Base-by-base conservation (phyloP, 2,113 vertebrate species). In the Saccopteryx bilineata region DNA sequence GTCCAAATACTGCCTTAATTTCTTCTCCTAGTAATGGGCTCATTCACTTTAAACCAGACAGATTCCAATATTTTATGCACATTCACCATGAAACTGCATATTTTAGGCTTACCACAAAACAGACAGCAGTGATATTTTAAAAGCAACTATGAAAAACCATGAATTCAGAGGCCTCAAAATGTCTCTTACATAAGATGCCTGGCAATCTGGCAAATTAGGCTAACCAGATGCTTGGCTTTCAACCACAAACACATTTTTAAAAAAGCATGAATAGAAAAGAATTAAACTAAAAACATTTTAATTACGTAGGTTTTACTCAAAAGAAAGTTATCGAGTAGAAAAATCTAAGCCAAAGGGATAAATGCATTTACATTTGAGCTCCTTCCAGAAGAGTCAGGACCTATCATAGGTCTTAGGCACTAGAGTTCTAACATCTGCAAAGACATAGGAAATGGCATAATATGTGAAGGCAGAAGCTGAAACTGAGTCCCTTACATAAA, bases 91-190 rank as follows among this genome's bases (percentile, higher is more conserved):
- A 65, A 90, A 93, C 31, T 63, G 46, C 21, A 50, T 75, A 80
- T 58, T 84, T 95, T 79, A 58, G 81, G 52, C 9, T 95, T 87
- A 83, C n/a, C 81, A 65, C 33, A 92, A 52, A 78, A 94, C 28
- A 79, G 39, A 92, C 50, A 74, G 50, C 63, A 88, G 48, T 87
- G 79, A 31, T 48, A 91, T 76, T 91, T 81, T 89, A 46, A 95
- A 92, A 86, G 56, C 58, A 87, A 72, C 52, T 31, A 63, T 39
- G 39, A 60, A 28, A 33, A 50, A 72, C 60, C 60, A 46, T 26
- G 65, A 56, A 10, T 79, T 11, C 0, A 85, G 48, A 91, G 17
- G 39, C 48, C 56, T 81, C 48, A 84, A 69, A 79, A 71, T 87
- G 26, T 94, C 21, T 71, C 48, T 81, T 60, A 48, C 12, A 33